Base-by-base conservation (phyloP, 2,797 vertebrate genomes). In the Enteromius thamalakanensis region DNA sequence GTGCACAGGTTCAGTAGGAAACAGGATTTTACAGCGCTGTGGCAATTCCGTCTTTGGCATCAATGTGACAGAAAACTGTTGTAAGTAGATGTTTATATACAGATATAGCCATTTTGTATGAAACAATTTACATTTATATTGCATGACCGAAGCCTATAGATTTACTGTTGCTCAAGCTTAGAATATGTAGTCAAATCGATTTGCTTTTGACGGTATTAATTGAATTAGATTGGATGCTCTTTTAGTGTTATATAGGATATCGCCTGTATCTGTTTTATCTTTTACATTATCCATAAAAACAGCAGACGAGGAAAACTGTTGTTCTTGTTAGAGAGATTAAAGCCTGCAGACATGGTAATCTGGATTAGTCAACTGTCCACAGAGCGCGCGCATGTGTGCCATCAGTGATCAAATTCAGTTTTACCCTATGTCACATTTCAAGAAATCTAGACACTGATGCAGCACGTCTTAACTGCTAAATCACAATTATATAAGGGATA, bases 291-390 rank as follows among this genome's bases (percentile, higher is more conserved):
- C 1, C 69, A 37, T 26, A 37, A 21, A 69, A 42, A 68, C 29
- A 14, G 6, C 69, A 49, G 49, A 42, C 3, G 29, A 80, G 80
- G n/a, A 69, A 74, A 68, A 17, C 23, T 70, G 81, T 76, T 83
- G 81, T 55, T 80, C 49, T 40, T 29, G 40, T 58, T 34, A 42
- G 32, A 76, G 79, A 81, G 84, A 84, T 84, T 86, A 81, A 14
- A 65, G 72, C 51, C 32, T 8, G 68, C 71, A 86, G 53, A 80
- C 53, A 32, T 55, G 29, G 0, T 86, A 84, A 86, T 86, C 82
- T 84, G 85, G 85, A 86, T 86, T 84, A 86, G 67, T 60, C 14
- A 51, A 45, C 71, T 76, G 51, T 75, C 65, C 64, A 60, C 29
- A 40, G 47, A 34, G 45, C 51, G 9, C 42, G 7, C 17, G 11